Percentiles rank a stretch among this genome's conserved stretches.
These are phyloP conservation scores for Andrena bicolor DNA, from an alignment of 2,888 invertebrate species.

Conservation along the genomic window DNA sequence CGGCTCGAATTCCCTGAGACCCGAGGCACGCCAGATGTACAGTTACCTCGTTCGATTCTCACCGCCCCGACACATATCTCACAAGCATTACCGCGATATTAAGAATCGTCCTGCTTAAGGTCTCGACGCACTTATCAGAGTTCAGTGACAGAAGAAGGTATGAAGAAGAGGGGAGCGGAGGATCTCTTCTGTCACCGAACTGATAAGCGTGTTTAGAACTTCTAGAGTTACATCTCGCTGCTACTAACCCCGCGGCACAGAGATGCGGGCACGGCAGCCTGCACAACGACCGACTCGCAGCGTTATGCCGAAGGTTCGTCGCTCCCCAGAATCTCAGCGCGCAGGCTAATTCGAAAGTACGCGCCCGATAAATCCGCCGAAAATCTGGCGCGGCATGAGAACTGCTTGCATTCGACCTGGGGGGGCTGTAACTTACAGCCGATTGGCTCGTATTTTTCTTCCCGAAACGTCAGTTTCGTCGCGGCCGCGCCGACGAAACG, in stretches of 20 bases:
- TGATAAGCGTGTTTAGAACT: too few relatives aligned
- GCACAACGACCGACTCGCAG: background rate
- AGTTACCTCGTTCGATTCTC: too few relatives aligned
- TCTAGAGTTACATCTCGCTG: too few relatives aligned
- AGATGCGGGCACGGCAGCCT: too few relatives aligned
- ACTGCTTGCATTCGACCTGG: background rate
- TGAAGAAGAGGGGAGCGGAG: too few relatives aligned
- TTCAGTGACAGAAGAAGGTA: too few relatives aligned
- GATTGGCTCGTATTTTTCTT: slow-evolving; percentile 44
- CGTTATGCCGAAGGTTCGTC: slow-evolving; percentile 20
- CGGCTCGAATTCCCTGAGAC: background rate
- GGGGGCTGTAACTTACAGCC: slow-evolving; percentile 34
- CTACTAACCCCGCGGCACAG: too few relatives aligned
- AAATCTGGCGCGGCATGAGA: slow-evolving; percentile 20
- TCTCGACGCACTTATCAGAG: too few relatives aligned
- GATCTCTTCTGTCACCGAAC: too few relatives aligned
- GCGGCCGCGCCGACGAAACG: slow-evolving; percentile 45
- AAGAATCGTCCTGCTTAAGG: too few relatives aligned
- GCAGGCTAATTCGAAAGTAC: slow-evolving; percentile 40
- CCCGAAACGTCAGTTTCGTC: slow-evolving; percentile 13
- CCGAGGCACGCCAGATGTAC: background rate
- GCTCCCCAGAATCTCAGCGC: background rate
- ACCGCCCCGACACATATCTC: too few relatives aligned
- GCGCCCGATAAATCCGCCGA: slow-evolving; percentile 35
- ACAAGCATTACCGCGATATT: too few relatives aligned